A percentile compares a stretch with the other conserved stretches of the same genome.
phyloP scores from a whole-genome alignment of 2,113 vertebrate genomes.

The Amphilophus citrinellus region DNA sequence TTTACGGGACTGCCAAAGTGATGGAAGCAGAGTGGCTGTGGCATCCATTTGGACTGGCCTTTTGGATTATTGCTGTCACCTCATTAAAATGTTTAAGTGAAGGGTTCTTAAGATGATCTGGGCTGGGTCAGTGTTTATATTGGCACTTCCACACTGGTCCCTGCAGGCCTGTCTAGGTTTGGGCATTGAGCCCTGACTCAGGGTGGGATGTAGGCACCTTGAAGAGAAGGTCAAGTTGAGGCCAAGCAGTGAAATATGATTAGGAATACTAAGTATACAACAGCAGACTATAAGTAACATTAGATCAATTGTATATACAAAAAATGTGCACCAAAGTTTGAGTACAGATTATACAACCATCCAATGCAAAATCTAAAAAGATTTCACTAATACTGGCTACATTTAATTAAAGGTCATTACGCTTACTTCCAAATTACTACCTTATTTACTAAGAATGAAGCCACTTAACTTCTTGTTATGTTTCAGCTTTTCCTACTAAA shows the following conservation, averaged over 20 bases:
- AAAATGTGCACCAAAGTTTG: slow-evolving; percentile 8
- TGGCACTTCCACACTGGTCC: slow-evolving; percentile 57
- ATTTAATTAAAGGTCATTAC: neutral
- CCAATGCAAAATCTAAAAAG: neutral
- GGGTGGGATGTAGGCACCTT: slow-evolving; percentile 44
- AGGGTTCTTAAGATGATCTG: slow-evolving; percentile 65
- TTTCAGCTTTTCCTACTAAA: slow-evolving; percentile 15
- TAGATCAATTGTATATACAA: slow-evolving; percentile 12
- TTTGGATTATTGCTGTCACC: slow-evolving; percentile 66
- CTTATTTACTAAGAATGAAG: neutral
- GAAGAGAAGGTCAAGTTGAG: slow-evolving; percentile 7
- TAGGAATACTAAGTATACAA: slow-evolving; percentile 26
- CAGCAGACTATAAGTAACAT: slow-evolving; percentile 15
- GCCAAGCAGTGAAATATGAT: slow-evolving; percentile 51
- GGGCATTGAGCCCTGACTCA: slow-evolving; percentile 45
- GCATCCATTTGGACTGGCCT: slow-evolving; percentile 40
- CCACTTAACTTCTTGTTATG: neutral
- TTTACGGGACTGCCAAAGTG: slow-evolving; percentile 45
- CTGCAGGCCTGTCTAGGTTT: slow-evolving; percentile 47
- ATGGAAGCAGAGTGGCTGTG: slow-evolving; percentile 34
- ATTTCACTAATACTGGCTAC: neutral
- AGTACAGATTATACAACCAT: neutral
- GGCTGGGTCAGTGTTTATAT: slow-evolving; percentile 64
- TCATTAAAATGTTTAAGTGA: slow-evolving; percentile 73
- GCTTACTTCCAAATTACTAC: neutral